Evolutionary conservation across 2,797 vertebrate species (phyloP), one percentile per base, ranked within the genome.

Genomic region (Fundulus diaphanus): DNA sequence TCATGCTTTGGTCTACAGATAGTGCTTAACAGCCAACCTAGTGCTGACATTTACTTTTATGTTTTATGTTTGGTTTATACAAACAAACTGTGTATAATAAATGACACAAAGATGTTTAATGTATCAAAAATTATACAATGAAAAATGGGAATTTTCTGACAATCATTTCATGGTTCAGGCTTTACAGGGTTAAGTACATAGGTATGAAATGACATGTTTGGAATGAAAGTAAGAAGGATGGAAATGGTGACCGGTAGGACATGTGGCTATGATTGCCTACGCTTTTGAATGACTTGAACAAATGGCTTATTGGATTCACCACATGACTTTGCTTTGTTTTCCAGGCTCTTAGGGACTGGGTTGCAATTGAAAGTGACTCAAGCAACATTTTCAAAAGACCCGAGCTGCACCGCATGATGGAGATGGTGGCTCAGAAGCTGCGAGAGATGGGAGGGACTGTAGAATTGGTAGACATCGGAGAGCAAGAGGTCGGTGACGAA

Each of bases 351-450:
- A 83, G 92, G 49, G 89, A 94, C 24, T 96, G 95, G 95, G 90
- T 95, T 54, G 88, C 93, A 3, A 85, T 96, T 0, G 94, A 96
- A 85, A 96, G 95, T 0, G 95, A 95, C 83, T 96, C 95, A 76
- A 96, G 93, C 70, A 94, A 95, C 18, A 59, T 92, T 18, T 68
- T 85, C 35, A 95, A 89, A 84, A 90, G 95, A 61, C 44, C 83
- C 1, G 92, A 96, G 6, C 71, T 95, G 0, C 92, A 95, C 37
- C 87, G 63, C 31, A 96, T 96, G 95, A 95, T 96, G 95, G 91
- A 94, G 3, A 56, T 89, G 76, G 89, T 83, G 0, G 94, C 93
- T 48, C 81, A 96, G 85, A 96, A 95, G 80, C 89, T 96, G 56
- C 87, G 66, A 54, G 67, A 42, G 68, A 90, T 96, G 85, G 90